Evolutionary conservation across 2,113 vertebrate species (phyloP), one percentile per base, ranked within the genome.

Genomic region (Capra hircus): DNA sequence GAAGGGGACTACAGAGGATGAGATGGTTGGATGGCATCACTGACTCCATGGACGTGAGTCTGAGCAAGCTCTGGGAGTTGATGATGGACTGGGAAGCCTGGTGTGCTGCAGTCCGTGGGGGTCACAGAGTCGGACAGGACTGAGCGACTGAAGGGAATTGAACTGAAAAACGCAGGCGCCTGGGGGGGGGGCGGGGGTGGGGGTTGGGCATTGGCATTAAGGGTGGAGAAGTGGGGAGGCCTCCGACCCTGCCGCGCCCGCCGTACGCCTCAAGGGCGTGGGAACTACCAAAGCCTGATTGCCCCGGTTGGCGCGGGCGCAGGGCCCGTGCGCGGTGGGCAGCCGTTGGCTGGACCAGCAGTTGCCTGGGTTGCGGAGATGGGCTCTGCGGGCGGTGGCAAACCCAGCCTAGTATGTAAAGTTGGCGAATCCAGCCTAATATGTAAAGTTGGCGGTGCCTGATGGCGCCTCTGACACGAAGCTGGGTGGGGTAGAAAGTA

Each of bases 401-500:
- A 97, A 45, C 6, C 43, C 6, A 43, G 43, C 6, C 43, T 43
- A 43, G 95, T 97, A 89, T 97, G 97, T 94, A 92, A 91, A 98
- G 97, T 83, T 21, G 96, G 96, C 96, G 77, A 43, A 43, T 43
- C 43, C 43, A 43, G 43, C 5, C 43, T 43, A 43, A 94, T 97
- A 89, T 97, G 97, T 94, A 93, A 91, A 98, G 97, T 83, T 21
- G 96, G 96, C 96, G 77, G 88, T 30, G 45, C 67, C 67, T 80
- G 96, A 84, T 91, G 91, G 97, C 97, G 78, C 88, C 50, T 77
- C 84, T 97, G 97, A 98, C 97, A 92, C 88, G n/a, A 33, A 91
- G 53, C 82, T 80, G 94, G 97, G 94, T 95, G 97, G 96, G 94
- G 97, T 95, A 81, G 86, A 95, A 97, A 95, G 98, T 64, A 83